These are phyloP conservation scores for Sceloporus undulatus DNA, from an alignment of 2,113 vertebrate genomes.

Conservation along the genomic window DNA sequence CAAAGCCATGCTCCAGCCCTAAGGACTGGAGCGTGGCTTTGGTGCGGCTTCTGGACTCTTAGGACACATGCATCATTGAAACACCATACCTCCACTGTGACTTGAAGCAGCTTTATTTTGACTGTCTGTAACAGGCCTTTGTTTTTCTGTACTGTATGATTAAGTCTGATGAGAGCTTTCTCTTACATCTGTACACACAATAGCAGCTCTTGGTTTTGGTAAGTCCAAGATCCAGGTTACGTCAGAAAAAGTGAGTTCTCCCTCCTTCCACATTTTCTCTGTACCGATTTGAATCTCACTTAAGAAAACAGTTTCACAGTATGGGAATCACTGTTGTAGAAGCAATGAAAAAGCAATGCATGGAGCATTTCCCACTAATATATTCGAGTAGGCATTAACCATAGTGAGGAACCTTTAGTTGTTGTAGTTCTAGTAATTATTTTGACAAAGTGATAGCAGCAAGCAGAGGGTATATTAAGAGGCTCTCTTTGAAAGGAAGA, in stretches of 20 bases:
- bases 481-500: conserved; percentile 20
- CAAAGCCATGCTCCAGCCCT: too few relatives aligned
- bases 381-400: conserved; percentile 53
- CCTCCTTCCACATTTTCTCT: conserved; percentile 50
- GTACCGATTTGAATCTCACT: conserved; percentile 53
- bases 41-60: too few relatives aligned
- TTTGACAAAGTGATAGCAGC: conserved; percentile 57
- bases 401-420: conserved; percentile 32
- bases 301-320: conserved; percentile 50
- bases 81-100: too few relatives aligned
- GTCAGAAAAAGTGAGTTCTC: conserved; percentile 3
- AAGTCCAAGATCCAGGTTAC: not conserved
- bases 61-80: too few relatives aligned
- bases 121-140: too few relatives aligned
- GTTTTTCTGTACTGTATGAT: not conserved
- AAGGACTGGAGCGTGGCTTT: too few relatives aligned
- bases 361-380: conserved; percentile 33
- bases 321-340: conserved; percentile 57
- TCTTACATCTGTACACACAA: conserved; percentile 25
- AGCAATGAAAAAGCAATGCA: conserved; percentile 46
- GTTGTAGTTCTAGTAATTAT: conserved; percentile 54
- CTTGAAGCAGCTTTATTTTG: too few relatives aligned
- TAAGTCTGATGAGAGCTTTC: not conserved
- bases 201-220: conserved; percentile 16
- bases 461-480: conserved; percentile 45